Evolutionary conservation across 2,888 invertebrate species (phyloP).

Genomic region (Lepidochitona cinerea): DNA sequence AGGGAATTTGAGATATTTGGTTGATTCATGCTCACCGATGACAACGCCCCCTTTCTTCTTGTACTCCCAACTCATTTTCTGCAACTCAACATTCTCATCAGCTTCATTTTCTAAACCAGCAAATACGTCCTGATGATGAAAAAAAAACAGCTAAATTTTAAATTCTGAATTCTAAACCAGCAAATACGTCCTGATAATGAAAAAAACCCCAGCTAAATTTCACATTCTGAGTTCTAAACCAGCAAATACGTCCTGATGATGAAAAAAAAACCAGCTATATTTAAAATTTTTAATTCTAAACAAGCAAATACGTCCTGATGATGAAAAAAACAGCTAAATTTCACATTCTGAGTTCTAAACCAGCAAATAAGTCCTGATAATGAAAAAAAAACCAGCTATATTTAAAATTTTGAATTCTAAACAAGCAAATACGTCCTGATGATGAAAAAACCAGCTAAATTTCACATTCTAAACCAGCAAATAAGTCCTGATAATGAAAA

Average conservation of each 20-base stretch:
- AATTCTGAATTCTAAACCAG: background rate
- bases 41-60: slow-evolving; percentile 48
- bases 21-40: slow-evolving; percentile 29
- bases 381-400: background rate
- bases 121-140: slow-evolving; percentile 40
- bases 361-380: slow-evolving; percentile 72
- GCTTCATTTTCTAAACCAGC: slow-evolving; percentile 85
- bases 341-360: no score
- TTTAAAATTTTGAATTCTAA: background rate
- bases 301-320: background rate
- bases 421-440: background rate
- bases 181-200: background rate
- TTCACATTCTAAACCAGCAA: slow-evolving; percentile 82
- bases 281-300: background rate
- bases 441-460: no score
- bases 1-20: no score
- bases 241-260: slow-evolving; percentile 71
- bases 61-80: slow-evolving; percentile 75
- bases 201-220: no score
- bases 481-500: slow-evolving; percentile 33
- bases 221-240: no score
- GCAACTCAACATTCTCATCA: slow-evolving; percentile 89
- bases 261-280: background rate
- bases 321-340: no score
- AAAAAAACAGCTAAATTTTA: background rate